These are phyloP conservation scores for Megaptera novaeangliae DNA, from an alignment of 2,113 vertebrate species.

Conservation along the genomic window DNA sequence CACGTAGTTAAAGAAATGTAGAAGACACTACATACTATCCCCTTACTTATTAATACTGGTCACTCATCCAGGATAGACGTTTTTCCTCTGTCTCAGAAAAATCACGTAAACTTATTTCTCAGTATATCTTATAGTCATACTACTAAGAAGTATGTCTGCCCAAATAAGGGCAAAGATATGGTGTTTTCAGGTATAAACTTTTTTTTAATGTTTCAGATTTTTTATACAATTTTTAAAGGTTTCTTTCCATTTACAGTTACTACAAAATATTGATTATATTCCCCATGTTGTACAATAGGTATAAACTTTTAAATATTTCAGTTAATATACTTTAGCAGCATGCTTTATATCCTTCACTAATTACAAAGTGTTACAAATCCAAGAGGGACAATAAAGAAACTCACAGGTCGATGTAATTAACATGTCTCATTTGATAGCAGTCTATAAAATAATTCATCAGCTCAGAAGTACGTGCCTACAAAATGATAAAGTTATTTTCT, in stretches of 20 bases:
- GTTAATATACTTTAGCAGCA: not conserved
- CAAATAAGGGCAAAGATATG: not conserved
- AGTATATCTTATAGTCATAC: not conserved
- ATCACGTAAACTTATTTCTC: not conserved
- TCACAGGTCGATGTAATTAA: conserved; percentile 15
- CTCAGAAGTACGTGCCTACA: not conserved
- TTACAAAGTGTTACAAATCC: conserved; percentile 33
- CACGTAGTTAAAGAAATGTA: not conserved
- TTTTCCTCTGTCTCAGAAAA: not conserved
- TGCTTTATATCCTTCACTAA: not conserved
- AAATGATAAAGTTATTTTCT: not conserved
- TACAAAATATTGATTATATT: not conserved
- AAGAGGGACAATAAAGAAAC: not conserved
- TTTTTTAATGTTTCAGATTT: not conserved
- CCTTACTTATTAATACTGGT: not conserved
- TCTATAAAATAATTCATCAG: not conserved
- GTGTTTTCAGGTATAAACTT: not conserved
- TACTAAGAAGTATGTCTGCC: not conserved
- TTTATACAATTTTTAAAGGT: not conserved
- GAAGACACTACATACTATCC: not conserved
- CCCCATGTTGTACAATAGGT: not conserved
- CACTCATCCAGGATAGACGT: not conserved
- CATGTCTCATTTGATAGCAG: conserved; percentile 6
- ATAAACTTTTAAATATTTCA: conserved; percentile 6
- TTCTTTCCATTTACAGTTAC: not conserved